phyloP scores from a whole-genome alignment of 2,888 invertebrate genomes.

The Hypselothyrea guttata region DNA sequence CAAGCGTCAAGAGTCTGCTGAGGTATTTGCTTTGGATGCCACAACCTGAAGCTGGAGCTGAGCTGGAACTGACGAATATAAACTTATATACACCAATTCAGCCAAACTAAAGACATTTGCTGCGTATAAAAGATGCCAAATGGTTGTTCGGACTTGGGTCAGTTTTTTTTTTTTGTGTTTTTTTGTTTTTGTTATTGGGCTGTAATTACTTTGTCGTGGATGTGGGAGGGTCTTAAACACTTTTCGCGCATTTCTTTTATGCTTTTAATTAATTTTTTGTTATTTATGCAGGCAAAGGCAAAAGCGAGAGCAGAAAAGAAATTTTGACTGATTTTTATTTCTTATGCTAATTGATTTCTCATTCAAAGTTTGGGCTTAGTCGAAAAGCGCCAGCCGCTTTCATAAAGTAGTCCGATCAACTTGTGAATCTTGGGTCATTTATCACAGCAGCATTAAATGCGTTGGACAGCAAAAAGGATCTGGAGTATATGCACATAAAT shows the following conservation, averaged over 20 bases:
- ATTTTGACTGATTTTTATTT: slow-evolving; percentile 24
- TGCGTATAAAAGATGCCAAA: slow-evolving; percentile 12
- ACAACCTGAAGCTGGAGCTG: slow-evolving; percentile 7
- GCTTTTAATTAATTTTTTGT: slow-evolving; percentile 71
- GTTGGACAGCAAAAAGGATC: slow-evolving; percentile 7
- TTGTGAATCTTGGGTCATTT: slow-evolving; percentile 39
- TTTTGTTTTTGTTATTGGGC: slow-evolving; percentile 27
- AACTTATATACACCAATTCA: slow-evolving; percentile 6
- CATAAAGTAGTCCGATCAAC: slow-evolving; percentile 29
- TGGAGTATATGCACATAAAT: slow-evolving; percentile 40
- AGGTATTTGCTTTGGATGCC: slow-evolving; percentile 44
- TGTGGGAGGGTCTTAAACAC: slow-evolving; percentile 8
- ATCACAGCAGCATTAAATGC: slow-evolving; percentile 47
- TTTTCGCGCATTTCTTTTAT: slow-evolving; percentile 13
- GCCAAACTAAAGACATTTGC: slow-evolving; percentile 14
- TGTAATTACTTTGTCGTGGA: slow-evolving; percentile 66
- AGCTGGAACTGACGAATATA: background rate
- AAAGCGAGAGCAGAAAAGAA: slow-evolving; percentile 4
- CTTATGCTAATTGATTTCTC: slow-evolving; percentile 65
- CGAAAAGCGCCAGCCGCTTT: slow-evolving; percentile 11
- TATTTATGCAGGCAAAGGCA: slow-evolving; percentile 66
- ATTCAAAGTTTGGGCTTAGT: slow-evolving; percentile 41
- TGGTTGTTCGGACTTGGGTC: slow-evolving; percentile 25
- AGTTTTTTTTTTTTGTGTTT: slow-evolving; percentile 6
- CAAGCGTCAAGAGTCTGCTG: slow-evolving; percentile 17